Evolutionary conservation across 2,888 invertebrate genomes (phyloP), one percentile per base, ranked within the genome.

Genomic region (Agonopterix heracliana): DNA sequence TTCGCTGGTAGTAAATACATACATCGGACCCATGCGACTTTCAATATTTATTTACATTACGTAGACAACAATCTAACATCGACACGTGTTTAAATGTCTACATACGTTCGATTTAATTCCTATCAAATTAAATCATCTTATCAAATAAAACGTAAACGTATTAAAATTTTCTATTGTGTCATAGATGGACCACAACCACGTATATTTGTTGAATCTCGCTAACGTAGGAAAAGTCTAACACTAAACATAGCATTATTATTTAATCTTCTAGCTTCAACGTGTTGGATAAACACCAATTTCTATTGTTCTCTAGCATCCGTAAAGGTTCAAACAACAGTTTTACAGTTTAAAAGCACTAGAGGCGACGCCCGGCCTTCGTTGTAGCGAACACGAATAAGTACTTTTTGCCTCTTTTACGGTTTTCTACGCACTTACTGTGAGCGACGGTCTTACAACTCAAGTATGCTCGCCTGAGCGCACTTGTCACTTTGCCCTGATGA

Each of bases 381-480:
- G 41, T 64, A 63, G 65, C 64, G 60, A 26, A 66, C 61, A 60
- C 65, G 66, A 64, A 59, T 56, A 59, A 49, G 59, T 56, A 49
- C 53, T 52, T 51, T 48, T 50, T 36, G 47, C 58, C 59, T 55
- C 47, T 45, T 46, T 48, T 53, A 59, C 44, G 54, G 55, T 59
- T 62, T 52, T 64, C 86, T 87, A 87, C 80, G 71, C 72, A 88
- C 89, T 89, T 89, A 89, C 89, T 89, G 88, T 87, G 88, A 71
- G 89, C 89, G 73, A 85, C 80, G 76, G 77, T 80, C 82, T 89
- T 89, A 89, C 87, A 89, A 87, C 87, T 83, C 80, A 88, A 88
- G 81, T 89, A 89, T 59, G 86, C 88, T 68, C 87, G 79, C 78
- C 89, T 82, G 64, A 89, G 80, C 70, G 89, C 89, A 68, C 75